These are phyloP conservation scores for Acleris sparsana DNA, from an alignment of 2,888 invertebrate genomes.

Conservation along the genomic window DNA sequence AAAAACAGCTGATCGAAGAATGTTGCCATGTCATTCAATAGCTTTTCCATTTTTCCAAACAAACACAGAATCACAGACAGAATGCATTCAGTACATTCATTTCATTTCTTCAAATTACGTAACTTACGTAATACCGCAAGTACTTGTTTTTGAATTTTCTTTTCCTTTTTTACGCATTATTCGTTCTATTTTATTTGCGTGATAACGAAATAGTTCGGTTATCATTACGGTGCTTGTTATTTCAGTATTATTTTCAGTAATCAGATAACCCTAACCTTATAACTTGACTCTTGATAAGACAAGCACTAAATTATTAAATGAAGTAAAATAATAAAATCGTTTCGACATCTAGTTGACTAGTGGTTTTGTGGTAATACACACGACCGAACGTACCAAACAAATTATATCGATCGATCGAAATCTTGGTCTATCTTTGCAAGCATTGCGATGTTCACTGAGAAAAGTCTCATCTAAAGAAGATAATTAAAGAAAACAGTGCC, in stretches of 20 bases:
- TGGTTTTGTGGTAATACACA: constrained; percentile 20
- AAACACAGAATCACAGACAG: constrained; percentile 10
- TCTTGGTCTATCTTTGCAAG: constrained; percentile 1
- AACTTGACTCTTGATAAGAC: constrained; percentile 33
- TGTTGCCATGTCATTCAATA: constrained; percentile 21
- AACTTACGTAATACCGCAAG: constrained; percentile 31
- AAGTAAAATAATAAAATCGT: constrained; percentile 23
- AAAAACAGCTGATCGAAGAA: constrained; percentile 17
- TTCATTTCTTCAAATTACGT: constrained; percentile 27
- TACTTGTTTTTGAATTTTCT: constrained; percentile 21
- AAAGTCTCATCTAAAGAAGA: background rate
- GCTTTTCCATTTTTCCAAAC: constrained; percentile 21
- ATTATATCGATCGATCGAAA: constrained; percentile 28
- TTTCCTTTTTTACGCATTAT: constrained; percentile 18
- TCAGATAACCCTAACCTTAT: constrained; percentile 35
- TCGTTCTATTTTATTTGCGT: background rate
- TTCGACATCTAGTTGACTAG: constrained; percentile 21
- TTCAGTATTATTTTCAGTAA: constrained; percentile 25
- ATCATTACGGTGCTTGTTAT: constrained; percentile 12
- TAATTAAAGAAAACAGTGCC: constrained; percentile 15
- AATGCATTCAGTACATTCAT: constrained; percentile 28
- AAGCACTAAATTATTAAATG: constrained; percentile 19
- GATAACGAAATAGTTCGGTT: constrained; percentile 1
- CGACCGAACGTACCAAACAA: constrained; percentile 27
- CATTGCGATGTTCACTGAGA: background rate